These are phyloP conservation scores for Oophaga pumilio DNA, from an alignment of 2,113 vertebrate genomes.

Conservation along the genomic window DNA sequence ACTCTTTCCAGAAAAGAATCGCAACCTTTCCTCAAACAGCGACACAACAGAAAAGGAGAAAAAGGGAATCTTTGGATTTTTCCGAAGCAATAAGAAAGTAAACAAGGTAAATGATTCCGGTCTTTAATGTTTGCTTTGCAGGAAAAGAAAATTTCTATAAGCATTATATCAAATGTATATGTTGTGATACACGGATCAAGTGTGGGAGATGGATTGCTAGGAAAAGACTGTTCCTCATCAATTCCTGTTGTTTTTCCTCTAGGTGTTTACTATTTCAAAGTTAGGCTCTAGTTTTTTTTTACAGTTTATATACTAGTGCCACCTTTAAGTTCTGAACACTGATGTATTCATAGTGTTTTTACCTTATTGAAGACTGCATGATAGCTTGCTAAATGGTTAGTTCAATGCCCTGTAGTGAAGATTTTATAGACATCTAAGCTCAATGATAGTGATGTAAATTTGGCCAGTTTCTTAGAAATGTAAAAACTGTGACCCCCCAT, in stretches of 20 bases:
- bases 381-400: no score
- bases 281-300: background rate
- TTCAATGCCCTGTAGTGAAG: no score
- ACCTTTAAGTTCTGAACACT: no score
- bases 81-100: conserved; percentile 81
- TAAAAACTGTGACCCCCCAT: no score
- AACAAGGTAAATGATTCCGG: conserved; percentile 76
- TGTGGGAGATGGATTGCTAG: background rate
- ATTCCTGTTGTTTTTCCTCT: background rate
- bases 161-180: background rate
- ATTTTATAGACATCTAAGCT: no score
- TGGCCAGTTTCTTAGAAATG: no score
- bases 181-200: background rate
- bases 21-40: conserved; percentile 73
- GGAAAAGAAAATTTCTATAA: background rate
- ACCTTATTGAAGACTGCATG: no score
- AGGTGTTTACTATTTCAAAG: background rate
- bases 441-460: no score
- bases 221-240: background rate
- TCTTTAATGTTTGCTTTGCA: background rate
- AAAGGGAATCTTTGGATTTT: conserved; percentile 85
- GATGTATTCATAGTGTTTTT: no score
- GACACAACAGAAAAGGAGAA: conserved; percentile 78
- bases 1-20: conserved; percentile 73
- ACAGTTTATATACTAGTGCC: no score